phyloP scores from a whole-genome alignment of 2,888 invertebrate genomes.

The Hesperia comma region DNA sequence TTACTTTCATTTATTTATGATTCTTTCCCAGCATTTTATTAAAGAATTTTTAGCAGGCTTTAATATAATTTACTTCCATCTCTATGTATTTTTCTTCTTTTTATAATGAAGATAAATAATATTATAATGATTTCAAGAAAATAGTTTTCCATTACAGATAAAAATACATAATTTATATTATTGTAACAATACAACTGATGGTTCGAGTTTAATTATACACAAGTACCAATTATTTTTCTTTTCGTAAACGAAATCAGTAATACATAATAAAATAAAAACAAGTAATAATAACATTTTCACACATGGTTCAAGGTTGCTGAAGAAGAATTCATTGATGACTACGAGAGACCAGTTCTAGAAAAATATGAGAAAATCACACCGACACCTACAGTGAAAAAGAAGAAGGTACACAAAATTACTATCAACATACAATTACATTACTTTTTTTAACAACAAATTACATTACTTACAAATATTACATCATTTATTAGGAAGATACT shows the following conservation, averaged over 20 bases:
- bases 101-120: too few relatives aligned
- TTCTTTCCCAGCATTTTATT: not conserved
- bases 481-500: constrained; percentile 50
- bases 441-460: not conserved
- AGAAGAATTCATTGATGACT: constrained; percentile 86
- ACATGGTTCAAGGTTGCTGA: constrained; percentile 68
- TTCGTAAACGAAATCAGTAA: too few relatives aligned
- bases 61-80: too few relatives aligned
- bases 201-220: too few relatives aligned
- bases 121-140: too few relatives aligned
- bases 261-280: not conserved
- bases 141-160: too few relatives aligned
- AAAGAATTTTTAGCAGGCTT: too few relatives aligned
- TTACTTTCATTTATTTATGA: not conserved
- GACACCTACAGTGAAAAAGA: constrained; percentile 78
- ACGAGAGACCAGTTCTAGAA: constrained; percentile 89
- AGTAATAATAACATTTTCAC: not conserved
- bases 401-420: constrained; percentile 66
- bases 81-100: too few relatives aligned
- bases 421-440: constrained; percentile 15
- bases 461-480: constrained; percentile 28
- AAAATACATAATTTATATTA: too few relatives aligned
- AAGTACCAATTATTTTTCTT: too few relatives aligned
- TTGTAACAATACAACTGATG: too few relatives aligned
- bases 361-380: constrained; percentile 86